Percentiles rank a stretch among this genome's conserved stretches.
These are phyloP conservation scores for Ciconia stormi DNA, from an alignment of 2,113 vertebrate species.

Conservation along the genomic window DNA sequence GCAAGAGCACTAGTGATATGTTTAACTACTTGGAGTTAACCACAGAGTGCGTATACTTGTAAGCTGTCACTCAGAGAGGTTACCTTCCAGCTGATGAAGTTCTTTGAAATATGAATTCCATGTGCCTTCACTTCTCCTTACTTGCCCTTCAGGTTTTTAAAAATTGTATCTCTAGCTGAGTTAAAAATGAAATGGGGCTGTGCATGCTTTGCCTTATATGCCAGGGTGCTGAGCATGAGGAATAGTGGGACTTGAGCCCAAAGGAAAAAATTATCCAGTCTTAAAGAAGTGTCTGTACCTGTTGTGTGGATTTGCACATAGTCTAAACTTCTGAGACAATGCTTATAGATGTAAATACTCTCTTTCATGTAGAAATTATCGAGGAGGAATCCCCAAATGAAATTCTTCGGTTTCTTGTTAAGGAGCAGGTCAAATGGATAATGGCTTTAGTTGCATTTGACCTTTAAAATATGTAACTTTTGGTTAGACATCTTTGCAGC, in stretches of 20 bases:
- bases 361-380: not conserved
- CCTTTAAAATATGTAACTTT: conserved; percentile 14
- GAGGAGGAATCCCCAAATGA: not conserved
- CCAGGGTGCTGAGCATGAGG: not conserved
- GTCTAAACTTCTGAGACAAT: not conserved
- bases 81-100: not conserved
- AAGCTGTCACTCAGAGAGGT: conserved; percentile 1
- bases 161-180: not conserved
- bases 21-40: conserved; percentile 11
- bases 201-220: not conserved
- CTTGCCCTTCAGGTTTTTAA: not conserved
- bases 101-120: not conserved
- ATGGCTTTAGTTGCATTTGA: not conserved
- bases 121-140: not conserved
- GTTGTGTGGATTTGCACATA: not conserved
- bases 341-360: not conserved
- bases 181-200: not conserved
- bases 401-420: not conserved
- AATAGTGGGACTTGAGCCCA: not conserved
- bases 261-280: not conserved
- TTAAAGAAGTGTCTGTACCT: not conserved
- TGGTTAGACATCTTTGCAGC: not conserved
- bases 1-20: not conserved
- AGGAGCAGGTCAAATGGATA: not conserved
- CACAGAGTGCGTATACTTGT: not conserved